phyloP scores from a whole-genome alignment of 2,888 invertebrate species.

The Athalia circularis region DNA sequence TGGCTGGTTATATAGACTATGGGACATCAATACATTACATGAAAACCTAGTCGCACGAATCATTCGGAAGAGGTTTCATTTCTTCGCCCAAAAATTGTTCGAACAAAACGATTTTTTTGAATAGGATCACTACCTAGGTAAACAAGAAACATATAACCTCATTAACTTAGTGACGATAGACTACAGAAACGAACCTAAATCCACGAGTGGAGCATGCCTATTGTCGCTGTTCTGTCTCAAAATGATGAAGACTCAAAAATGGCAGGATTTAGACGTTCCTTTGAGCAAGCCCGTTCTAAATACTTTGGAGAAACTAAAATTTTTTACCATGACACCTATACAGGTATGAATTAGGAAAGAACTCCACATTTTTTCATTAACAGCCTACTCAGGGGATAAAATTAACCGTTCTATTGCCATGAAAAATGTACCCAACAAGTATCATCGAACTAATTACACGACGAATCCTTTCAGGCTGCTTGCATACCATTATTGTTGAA shows the following conservation, averaged over 20 bases:
- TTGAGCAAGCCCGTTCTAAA: conserved; percentile 73
- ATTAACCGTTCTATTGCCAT: too few species aligned
- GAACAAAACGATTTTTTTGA: not conserved
- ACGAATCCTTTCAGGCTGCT: conserved; percentile 79
- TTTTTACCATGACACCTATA: conserved; percentile 79
- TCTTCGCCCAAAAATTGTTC: too few species aligned
- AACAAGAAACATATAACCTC: conserved; percentile 35
- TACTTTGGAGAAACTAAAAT: conserved; percentile 76
- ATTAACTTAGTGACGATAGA: not conserved
- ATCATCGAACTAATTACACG: too few species aligned
- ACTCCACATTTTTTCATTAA: conserved; percentile 2
- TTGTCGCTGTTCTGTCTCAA: not conserved
- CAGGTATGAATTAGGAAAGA: conserved; percentile 69
- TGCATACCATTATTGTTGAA: conserved; percentile 91
- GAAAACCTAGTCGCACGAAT: too few species aligned
- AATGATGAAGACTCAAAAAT: conserved; percentile 70
- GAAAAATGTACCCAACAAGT: too few species aligned
- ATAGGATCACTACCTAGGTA: conserved; percentile 6
- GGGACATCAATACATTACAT: too few species aligned
- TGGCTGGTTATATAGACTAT: too few species aligned
- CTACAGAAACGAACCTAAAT: not conserved
- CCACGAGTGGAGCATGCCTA: conserved; percentile 13
- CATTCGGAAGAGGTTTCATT: too few species aligned
- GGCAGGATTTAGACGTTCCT: conserved; percentile 74
- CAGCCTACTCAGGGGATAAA: not conserved